Conservation (phyloP, 2,113 vertebrate species). For the Macroglossus sobrinus region DNA sequence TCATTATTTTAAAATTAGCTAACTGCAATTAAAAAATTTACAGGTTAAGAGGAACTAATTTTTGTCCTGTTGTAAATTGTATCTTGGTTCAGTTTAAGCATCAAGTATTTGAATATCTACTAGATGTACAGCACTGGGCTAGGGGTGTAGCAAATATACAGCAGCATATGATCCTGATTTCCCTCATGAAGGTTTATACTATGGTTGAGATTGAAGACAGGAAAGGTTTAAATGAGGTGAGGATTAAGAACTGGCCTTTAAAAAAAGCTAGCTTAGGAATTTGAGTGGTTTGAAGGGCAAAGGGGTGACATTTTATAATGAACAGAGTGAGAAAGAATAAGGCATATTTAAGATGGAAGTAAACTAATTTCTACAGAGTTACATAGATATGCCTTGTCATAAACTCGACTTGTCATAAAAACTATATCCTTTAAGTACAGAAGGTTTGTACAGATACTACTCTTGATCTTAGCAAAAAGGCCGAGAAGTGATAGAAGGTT, state of each 20-base stretch:
- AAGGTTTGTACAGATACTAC: not conserved
- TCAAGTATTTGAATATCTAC: not conserved
- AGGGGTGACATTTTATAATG: not conserved
- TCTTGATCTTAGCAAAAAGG: no score
- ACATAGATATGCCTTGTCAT: not conserved
- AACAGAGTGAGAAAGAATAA: conserved; percentile 16
- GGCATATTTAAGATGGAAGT: not conserved
- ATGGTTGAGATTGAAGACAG: not conserved
- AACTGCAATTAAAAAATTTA: not conserved
- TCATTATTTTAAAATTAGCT: conserved; percentile 14
- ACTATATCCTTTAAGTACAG: not conserved
- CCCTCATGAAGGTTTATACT: not conserved
- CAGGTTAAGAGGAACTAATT: not conserved
- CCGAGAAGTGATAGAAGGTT: not conserved
- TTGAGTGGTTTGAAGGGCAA: not conserved
- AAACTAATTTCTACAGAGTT: not conserved
- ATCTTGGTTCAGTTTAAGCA: not conserved
- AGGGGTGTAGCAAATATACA: not conserved
- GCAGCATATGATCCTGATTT: not conserved
- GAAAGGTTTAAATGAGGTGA: conserved; percentile 29
- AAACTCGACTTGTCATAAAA: conserved; percentile 4
- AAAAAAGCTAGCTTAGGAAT: not conserved
- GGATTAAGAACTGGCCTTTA: not conserved
- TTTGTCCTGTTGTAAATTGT: not conserved
- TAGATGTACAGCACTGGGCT: not conserved